A percentile compares a stretch with the other conserved stretches of the same genome.
These are phyloP conservation scores for Cacoxenus indagator DNA, from an alignment of 2,888 invertebrate genomes.

Conservation along the genomic window DNA sequence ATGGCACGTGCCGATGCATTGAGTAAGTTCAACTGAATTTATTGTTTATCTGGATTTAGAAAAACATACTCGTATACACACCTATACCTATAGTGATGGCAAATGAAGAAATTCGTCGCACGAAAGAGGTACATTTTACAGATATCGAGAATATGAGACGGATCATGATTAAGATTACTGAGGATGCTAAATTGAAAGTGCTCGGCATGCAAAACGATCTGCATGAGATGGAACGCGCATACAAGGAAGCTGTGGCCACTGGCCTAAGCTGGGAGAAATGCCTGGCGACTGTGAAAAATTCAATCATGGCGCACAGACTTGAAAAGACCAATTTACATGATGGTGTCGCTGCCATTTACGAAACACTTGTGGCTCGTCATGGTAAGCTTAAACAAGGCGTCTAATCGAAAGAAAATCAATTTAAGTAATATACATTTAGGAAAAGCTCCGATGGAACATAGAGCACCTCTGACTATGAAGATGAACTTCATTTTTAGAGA, in stretches of 20 bases:
- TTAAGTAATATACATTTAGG: too few species aligned
- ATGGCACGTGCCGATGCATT: slow-evolving; percentile 70
- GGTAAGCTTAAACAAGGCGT: too few species aligned
- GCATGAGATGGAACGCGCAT: slow-evolving; percentile 60
- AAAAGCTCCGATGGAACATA: too few species aligned
- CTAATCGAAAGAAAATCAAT: too few species aligned
- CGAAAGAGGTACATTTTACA: slow-evolving; percentile 58
- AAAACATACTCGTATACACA: neutral
- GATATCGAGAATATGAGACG: slow-evolving; percentile 68
- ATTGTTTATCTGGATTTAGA: neutral
- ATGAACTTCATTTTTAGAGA: neutral
- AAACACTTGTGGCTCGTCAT: neutral
- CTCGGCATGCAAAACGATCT: slow-evolving; percentile 68
- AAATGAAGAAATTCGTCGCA: slow-evolving; percentile 64
- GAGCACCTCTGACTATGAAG: too few species aligned
- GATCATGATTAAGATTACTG: slow-evolving; percentile 65
- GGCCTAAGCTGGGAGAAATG: slow-evolving; percentile 67
- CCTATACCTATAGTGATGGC: slow-evolving; percentile 61
- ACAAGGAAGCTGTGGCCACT: slow-evolving; percentile 55
- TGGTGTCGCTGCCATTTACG: neutral
- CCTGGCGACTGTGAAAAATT: slow-evolving; percentile 57
- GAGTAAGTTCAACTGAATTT: slow-evolving; percentile 49
- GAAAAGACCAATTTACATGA: neutral
- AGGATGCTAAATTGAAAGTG: slow-evolving; percentile 65
- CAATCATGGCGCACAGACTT: neutral